Percentiles rank a stretch among this genome's conserved stretches.
phyloP scores from a whole-genome alignment of 2,888 invertebrate species.

The Protophormia terraenovae region DNA sequence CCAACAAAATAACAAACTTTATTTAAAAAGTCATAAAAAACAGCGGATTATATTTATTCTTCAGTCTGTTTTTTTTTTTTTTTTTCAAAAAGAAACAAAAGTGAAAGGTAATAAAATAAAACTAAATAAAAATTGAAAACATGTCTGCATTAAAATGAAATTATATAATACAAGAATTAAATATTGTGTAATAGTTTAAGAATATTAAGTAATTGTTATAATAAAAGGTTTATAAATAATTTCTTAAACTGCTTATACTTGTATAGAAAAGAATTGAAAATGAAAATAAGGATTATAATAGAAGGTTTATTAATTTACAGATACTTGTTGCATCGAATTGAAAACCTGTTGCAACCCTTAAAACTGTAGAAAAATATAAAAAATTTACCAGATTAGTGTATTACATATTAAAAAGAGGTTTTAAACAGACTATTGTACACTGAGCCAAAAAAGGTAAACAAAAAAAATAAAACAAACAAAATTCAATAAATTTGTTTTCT shows the following conservation, averaged over 20 bases:
- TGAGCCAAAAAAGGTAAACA: too few relatives aligned
- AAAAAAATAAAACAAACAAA: too few relatives aligned
- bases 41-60: not conserved
- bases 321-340: not conserved
- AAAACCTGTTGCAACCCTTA: constrained; percentile 28
- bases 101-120: constrained; percentile 35
- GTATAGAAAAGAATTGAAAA: not conserved
- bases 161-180: constrained; percentile 5
- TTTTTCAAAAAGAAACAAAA: not conserved
- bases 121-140: not conserved
- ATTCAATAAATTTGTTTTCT: not conserved
- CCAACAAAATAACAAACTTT: not conserved
- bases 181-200: constrained; percentile 6
- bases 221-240: not conserved
- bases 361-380: not conserved
- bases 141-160: not conserved
- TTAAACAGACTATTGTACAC: too few relatives aligned
- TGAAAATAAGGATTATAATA: not conserved
- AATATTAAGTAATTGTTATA: not conserved
- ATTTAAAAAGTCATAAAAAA: not conserved
- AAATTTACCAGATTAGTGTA: too few relatives aligned
- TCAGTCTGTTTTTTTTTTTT: not conserved
- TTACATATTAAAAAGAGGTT: too few relatives aligned
- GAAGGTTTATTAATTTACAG: not conserved
- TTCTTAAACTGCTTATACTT: not conserved